phyloP scores from a whole-genome alignment of 2,113 vertebrate species.

The Apodemus sylvaticus region DNA sequence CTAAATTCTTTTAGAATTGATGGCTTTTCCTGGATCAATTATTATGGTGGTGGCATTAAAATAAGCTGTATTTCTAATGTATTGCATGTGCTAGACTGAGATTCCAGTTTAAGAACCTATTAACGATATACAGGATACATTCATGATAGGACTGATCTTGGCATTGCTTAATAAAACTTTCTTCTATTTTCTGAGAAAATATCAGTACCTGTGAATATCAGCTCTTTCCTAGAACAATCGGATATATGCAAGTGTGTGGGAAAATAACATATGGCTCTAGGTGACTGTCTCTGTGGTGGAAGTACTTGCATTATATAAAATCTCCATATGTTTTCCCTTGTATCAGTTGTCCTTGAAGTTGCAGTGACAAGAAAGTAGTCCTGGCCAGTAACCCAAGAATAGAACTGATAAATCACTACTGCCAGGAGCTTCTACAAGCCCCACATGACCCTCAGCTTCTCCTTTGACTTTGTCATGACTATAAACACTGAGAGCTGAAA shows the following conservation, averaged over 20 bases:
- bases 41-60: neutral
- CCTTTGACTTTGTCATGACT: neutral
- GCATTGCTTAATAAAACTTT: neutral
- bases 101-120: neutral
- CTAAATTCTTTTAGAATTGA: neutral
- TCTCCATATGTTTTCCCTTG: neutral
- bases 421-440: neutral
- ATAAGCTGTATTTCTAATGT: neutral
- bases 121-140: neutral
- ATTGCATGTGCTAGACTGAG: neutral
- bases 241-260: neutral
- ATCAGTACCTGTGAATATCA: neutral
- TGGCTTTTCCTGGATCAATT: slow-evolving; percentile 18
- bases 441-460: neutral
- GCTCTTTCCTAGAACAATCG: slow-evolving; percentile 37
- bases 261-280: neutral
- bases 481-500: neutral
- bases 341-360: neutral
- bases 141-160: neutral
- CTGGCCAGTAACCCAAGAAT: neutral
- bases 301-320: neutral
- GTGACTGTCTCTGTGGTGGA: neutral
- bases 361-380: neutral
- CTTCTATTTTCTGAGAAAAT: neutral
- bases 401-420: neutral